Evolutionary conservation across 2,888 invertebrate genomes (phyloP), one percentile per base, ranked within the genome.

Genomic region (Chloromyia formosa): DNA sequence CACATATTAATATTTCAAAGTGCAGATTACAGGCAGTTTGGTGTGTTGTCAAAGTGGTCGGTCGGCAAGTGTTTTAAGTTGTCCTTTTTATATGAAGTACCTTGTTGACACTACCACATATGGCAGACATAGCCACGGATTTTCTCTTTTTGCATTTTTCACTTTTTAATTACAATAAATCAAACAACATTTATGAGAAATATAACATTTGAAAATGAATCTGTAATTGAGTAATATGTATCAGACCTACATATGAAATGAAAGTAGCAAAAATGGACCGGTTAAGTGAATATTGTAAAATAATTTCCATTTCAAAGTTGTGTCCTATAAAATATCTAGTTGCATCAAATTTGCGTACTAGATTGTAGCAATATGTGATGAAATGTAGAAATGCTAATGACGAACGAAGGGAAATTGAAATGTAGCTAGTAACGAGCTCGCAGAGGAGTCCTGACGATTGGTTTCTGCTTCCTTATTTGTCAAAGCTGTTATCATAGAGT

Each of bases 151-250:
- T 66, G 14, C 22, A 66, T 66, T 49, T 40, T 35, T 5, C 40
- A 54, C 16, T 49, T 23, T 69, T 53, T 69, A 69, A 69, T 71
- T 45, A 56, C 2, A 71, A 71, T 71, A 71, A 71, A 71, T 71
- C 71, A 71, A 58, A 71, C 40, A 20, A 71, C 56, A 71, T 56
- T 71, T 58, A 71, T 58, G 71, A 71, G 71, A 58, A 23, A 71
- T 71, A 40, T 27, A 12, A 7, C 49, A 66, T 66, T 56, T 58
- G 5, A 56, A 35, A 35, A 35, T 35, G 71, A 71, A 58, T 56
- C 12, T 71, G 71, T 14, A 35, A 71, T 56, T 42, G 23, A 56
- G 40, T 58, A 71, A 71, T 58, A 35, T 14, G 14, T 45, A 35
- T 2, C 45, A n/a, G 45, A 20, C 71, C 45, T 53, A 45, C 23